Percentiles rank a stretch among this genome's conserved stretches.
phyloP scores from a whole-genome alignment of 1,140 invertebrate genomes.

The Tetramorium alpestre region DNA sequence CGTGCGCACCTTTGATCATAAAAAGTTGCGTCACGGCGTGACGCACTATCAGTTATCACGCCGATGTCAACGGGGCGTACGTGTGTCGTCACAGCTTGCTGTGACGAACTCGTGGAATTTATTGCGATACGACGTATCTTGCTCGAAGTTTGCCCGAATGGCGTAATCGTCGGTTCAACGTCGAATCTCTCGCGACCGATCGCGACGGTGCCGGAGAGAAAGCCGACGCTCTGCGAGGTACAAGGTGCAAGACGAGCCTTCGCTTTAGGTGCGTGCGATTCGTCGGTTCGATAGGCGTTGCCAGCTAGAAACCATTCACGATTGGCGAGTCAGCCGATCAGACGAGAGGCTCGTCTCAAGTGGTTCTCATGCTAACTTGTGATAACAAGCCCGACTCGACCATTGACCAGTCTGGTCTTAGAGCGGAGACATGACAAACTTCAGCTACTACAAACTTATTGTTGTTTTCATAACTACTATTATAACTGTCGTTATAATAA shows the following conservation, averaged over 20 bases:
- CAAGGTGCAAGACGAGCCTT: slow-evolving; percentile 56
- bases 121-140: background rate
- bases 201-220: slow-evolving; percentile 63
- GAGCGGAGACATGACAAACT: background rate
- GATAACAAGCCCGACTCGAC: background rate
- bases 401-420: too few species aligned
- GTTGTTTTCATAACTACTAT: background rate
- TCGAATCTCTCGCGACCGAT: background rate
- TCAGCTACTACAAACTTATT: background rate
- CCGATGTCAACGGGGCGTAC: background rate
- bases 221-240: slow-evolving; percentile 34
- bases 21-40: background rate
- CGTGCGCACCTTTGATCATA: background rate
- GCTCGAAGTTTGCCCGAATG: background rate
- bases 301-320: slow-evolving; percentile 15
- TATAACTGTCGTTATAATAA: background rate
- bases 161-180: slow-evolving; percentile 7
- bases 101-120: background rate
- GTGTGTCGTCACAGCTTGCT: background rate
- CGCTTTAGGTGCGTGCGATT: slow-evolving; percentile 54
- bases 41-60: background rate
- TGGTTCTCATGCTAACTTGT: slow-evolving; percentile 21
- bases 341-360: slow-evolving; percentile 67
- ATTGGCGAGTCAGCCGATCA: slow-evolving; percentile 67
- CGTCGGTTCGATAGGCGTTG: slow-evolving; percentile 70